These are phyloP conservation scores for Oreochromis niloticus DNA, from an alignment of 2,113 vertebrate genomes.

Conservation along the genomic window DNA sequence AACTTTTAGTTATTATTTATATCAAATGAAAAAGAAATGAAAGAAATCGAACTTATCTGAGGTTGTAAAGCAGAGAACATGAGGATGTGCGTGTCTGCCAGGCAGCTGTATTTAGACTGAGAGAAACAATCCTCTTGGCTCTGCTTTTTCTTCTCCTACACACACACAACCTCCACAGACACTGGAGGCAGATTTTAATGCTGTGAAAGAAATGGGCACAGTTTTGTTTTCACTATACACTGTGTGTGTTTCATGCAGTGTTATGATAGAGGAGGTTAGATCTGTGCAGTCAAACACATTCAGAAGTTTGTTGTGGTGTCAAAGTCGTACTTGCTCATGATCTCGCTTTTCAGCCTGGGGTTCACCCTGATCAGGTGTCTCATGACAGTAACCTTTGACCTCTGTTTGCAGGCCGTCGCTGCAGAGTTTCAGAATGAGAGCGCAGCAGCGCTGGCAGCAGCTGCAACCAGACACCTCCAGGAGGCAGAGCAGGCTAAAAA, in stretches of 20 bases:
- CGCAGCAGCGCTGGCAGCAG: constrained; percentile 88
- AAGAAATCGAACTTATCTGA: background rate
- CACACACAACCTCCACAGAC: background rate
- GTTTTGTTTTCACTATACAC: background rate
- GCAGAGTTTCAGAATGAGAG: constrained; percentile 98
- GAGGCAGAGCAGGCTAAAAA: constrained; percentile 91
- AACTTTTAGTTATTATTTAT: background rate
- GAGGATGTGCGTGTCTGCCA: background rate
- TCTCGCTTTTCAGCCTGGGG: background rate
- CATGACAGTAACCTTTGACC: background rate
- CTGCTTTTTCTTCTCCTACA: background rate
- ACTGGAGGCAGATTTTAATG: background rate
- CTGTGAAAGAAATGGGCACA: background rate
- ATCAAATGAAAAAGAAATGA: background rate
- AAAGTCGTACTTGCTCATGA: background rate
- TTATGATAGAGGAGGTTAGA: background rate
- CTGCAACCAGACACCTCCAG: constrained; percentile 90
- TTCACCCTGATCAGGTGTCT: background rate
- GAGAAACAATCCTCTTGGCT: background rate
- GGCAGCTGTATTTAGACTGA: background rate
- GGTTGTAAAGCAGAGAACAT: background rate
- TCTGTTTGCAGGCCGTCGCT: constrained; percentile 81
- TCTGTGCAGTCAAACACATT: background rate
- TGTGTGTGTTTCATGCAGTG: background rate
- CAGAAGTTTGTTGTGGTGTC: background rate